A percentile compares a stretch with the other conserved stretches of the same genome.
phyloP scores from a whole-genome alignment of 2,113 vertebrate species.

The Alexandromys fortis region DNA sequence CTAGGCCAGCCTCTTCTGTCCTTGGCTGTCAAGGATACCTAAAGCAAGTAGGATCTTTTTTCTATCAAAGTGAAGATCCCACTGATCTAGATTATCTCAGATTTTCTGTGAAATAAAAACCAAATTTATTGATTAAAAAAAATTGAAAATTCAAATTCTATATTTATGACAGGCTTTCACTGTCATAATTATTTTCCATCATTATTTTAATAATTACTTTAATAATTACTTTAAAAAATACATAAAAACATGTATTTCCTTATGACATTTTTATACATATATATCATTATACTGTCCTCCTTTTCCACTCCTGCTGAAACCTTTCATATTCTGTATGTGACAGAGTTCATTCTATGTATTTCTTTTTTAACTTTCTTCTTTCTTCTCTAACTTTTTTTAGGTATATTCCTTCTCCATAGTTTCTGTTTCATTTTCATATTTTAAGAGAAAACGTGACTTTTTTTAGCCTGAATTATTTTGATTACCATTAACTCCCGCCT shows the following conservation, averaged over 20 bases:
- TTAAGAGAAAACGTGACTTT: not conserved
- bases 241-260: not conserved
- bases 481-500: not conserved
- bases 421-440: not conserved
- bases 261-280: not conserved
- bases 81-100: not conserved
- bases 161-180: not conserved
- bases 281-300: not conserved
- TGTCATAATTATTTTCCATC: not conserved
- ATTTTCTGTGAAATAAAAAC: slow-evolving; percentile 31
- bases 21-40: not conserved
- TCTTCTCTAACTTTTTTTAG: not conserved
- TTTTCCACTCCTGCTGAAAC: not conserved
- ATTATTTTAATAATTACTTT: not conserved
- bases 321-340: not conserved
- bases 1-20: not conserved
- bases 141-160: not conserved
- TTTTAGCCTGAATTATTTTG: not conserved
- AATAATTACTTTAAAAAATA: not conserved
- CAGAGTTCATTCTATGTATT: not conserved
- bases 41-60: not conserved
- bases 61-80: not conserved
- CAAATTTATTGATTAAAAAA: slow-evolving; percentile 17
- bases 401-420: not conserved
- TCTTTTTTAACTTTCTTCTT: not conserved